These are phyloP conservation scores for Lepisosteus osseus DNA, from an alignment of 2,113 vertebrate genomes.

Conservation along the genomic window DNA sequence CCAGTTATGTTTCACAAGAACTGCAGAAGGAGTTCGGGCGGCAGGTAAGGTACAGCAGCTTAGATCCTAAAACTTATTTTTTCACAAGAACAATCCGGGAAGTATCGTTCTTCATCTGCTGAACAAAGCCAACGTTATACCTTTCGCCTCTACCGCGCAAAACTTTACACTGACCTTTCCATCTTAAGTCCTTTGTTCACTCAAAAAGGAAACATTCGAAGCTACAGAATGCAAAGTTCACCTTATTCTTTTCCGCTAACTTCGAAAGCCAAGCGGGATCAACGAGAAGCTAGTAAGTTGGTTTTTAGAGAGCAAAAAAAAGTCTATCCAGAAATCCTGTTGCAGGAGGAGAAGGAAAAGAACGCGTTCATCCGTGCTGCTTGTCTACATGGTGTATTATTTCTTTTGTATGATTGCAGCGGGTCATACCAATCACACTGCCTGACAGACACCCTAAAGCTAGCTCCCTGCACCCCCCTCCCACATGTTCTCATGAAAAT, in stretches of 20 bases:
- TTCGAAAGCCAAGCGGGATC: background rate
- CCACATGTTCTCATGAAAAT: constrained; percentile 25
- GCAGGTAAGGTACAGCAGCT: too few relatives aligned
- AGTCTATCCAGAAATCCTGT: too few relatives aligned
- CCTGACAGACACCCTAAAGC: constrained; percentile 12
- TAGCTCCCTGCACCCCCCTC: constrained; percentile 35
- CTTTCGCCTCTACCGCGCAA: too few relatives aligned
- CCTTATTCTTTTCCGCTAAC: background rate
- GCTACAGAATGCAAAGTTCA: constrained; percentile 25
- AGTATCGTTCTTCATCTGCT: too few relatives aligned
- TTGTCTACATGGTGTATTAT: constrained; percentile 16
- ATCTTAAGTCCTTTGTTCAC: constrained; percentile 9
- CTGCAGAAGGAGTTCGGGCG: too few relatives aligned
- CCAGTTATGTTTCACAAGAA: too few relatives aligned
- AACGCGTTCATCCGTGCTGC: background rate
- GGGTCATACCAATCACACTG: constrained; percentile 7
- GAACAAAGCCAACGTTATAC: too few relatives aligned
- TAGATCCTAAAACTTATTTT: too few relatives aligned
- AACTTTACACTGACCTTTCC: too few relatives aligned
- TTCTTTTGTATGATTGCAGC: constrained; percentile 34
- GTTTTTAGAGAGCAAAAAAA: too few relatives aligned
- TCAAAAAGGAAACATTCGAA: constrained; percentile 7
- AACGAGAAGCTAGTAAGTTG: background rate
- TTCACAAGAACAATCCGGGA: too few relatives aligned
- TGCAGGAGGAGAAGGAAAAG: constrained; percentile 6